A percentile compares a stretch with the other conserved stretches of the same genome.
Evolutionary conservation across 2,888 invertebrate species (phyloP).

Genomic region (Callosobruchus maculatus): DNA sequence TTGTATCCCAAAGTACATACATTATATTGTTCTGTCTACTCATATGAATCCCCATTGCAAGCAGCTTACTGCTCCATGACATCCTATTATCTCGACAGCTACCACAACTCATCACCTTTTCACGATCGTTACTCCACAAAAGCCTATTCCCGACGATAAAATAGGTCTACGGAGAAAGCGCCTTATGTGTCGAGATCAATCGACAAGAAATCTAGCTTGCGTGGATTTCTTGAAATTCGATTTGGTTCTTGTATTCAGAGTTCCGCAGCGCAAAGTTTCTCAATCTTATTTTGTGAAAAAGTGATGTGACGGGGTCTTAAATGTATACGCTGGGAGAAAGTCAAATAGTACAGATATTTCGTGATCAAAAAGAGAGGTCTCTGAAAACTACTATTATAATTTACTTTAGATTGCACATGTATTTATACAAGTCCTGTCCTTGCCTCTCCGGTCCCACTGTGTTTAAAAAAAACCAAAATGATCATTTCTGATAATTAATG

Average conservation of each 20-base stretch:
- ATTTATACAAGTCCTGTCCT: too few species aligned
- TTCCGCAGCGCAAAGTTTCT: neutral
- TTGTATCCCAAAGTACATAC: neutral
- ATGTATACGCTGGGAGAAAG: neutral
- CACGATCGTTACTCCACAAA: neutral
- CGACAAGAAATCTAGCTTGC: neutral
- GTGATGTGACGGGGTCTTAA: neutral
- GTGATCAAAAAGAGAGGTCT: too few species aligned
- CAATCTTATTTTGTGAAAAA: neutral
- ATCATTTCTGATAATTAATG: too few species aligned
- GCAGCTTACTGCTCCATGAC: neutral
- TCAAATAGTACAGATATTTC: too few species aligned
- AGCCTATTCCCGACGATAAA: neutral
- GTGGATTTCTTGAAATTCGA: neutral
- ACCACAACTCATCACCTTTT: neutral
- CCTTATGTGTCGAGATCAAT: neutral
- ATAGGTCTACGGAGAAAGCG: neutral
- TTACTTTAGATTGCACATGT: too few species aligned
- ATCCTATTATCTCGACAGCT: neutral
- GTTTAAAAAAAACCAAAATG: too few species aligned
- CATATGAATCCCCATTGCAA: neutral
- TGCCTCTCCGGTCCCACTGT: too few species aligned
- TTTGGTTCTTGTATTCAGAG: neutral
- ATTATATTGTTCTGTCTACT: neutral
- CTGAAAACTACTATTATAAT: too few species aligned